Evolutionary conservation across 2,797 vertebrate genomes (phyloP).

Genomic region (Naso thynnoides): DNA sequence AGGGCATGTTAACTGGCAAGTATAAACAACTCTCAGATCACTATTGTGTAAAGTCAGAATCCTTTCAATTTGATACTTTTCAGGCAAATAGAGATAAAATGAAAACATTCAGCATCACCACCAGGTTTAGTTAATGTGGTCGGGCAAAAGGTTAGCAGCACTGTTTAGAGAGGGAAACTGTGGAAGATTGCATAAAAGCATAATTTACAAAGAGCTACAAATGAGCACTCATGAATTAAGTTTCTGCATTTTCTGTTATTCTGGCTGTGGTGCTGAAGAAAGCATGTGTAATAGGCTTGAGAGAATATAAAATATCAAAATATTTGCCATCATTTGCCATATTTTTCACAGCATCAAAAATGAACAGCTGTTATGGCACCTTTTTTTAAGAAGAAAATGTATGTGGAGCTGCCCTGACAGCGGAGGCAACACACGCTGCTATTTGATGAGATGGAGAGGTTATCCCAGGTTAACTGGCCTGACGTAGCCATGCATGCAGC

Average conservation of each 20-base stretch:
- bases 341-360: too few species aligned
- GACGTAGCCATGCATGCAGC: too few species aligned
- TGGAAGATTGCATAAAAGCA: background rate
- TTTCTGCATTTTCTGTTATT: background rate
- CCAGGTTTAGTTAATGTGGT: background rate
- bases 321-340: too few species aligned
- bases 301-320: too few species aligned
- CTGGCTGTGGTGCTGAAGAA: background rate
- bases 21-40: background rate
- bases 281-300: too few species aligned
- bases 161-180: background rate
- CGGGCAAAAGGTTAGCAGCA: background rate
- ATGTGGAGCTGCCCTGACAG: too few species aligned
- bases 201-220: background rate
- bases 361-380: too few species aligned
- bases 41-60: background rate
- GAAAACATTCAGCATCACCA: conserved; percentile 5
- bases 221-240: background rate
- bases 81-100: conserved; percentile 12
- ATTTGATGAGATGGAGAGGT: too few species aligned
- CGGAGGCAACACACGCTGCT: too few species aligned
- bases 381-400: too few species aligned
- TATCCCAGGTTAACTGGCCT: too few species aligned
- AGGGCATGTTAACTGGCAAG: background rate
- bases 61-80: background rate